Base-by-base conservation (phyloP, 2,888 invertebrate species). In the Rhingia campestris region DNA sequence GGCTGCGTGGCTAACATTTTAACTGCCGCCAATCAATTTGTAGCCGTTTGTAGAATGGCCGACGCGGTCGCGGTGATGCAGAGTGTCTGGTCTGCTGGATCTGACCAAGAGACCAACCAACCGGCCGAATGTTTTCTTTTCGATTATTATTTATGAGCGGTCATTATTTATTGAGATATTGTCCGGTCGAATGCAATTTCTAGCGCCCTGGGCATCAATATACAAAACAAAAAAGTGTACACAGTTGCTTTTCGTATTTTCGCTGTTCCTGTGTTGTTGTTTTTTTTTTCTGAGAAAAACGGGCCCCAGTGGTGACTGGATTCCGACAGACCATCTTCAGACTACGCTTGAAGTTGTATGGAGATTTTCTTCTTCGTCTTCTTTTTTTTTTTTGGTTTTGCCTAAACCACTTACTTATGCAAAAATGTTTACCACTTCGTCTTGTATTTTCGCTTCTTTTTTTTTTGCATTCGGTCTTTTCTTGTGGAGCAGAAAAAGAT, bases 111-210 rank as follows among this genome's bases (percentile, higher is more conserved):
- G 22, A 41, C 45, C 41, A n/a, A 35, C 6, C 30, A 22, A 5
- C 63, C 74, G 49, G 70, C 58, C 79, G 69, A 84, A 84, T 84
- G 80, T 88, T 88, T 88, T 88, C 87, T 88, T 88, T 87, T 87
- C 89, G 88, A 89, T 89, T 89, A 89, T 89, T 89, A 89, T 89
- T 89, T 89, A 89, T 88, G 88, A 88, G 88, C 88, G 88, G 89
- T 89, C 88, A 89, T 89, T 89, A 89, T 89, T 89, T 89, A 89
- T 89, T 89, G 89, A 89, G 89, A 89, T 89, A 89, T 89, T 88
- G 88, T 89, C 87, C 87, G 86, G 86, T 87, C 87, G 88, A 88
- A 88, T 88, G 88, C 87, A 87, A 89, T 88, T 89, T 89, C 87
- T 89, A 89, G 89, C 88, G 89, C 89, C 89, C 88, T 87, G 87